These are phyloP conservation scores for Cryptoblepharus egeriae DNA, from an alignment of 2,797 vertebrate species.

Conservation along the genomic window DNA sequence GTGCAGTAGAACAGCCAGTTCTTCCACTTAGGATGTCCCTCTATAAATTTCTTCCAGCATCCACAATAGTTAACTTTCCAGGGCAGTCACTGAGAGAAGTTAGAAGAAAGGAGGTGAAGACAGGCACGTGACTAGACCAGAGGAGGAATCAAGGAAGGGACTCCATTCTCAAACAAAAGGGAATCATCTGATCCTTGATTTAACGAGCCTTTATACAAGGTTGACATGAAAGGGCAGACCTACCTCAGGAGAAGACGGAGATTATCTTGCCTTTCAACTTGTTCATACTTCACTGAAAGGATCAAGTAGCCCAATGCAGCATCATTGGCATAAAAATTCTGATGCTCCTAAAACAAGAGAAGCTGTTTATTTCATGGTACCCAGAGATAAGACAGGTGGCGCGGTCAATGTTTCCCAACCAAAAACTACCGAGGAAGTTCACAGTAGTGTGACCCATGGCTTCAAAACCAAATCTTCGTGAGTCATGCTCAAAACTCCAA, in stretches of 20 bases:
- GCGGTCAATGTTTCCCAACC: too few relatives aligned
- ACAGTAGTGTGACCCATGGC: too few relatives aligned
- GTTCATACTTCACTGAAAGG: constrained; percentile 75
- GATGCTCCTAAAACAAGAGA: constrained; percentile 70
- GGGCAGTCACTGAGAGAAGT: constrained; percentile 14
- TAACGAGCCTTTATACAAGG: too few relatives aligned
- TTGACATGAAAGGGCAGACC: neutral
- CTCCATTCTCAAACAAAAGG: neutral
- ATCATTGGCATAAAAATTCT: constrained; percentile 77
- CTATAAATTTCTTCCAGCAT: too few relatives aligned
- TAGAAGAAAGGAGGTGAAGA: neutral
- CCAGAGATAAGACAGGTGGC: neutral
- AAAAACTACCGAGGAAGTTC: too few relatives aligned
- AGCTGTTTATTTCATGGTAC: neutral
- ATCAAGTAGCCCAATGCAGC: constrained; percentile 71
- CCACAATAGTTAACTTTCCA: neutral
- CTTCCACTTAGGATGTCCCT: neutral
- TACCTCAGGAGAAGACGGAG: constrained; percentile 74
- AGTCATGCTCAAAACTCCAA: too few relatives aligned
- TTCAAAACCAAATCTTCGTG: too few relatives aligned
- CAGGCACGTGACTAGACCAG: neutral
- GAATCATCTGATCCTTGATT: neutral
- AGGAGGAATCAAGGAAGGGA: neutral
- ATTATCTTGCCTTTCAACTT: constrained; percentile 69
- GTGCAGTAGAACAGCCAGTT: neutral